A percentile compares a stretch with the other conserved stretches of the same genome.
Conservation (phyloP, 1,140 invertebrate genomes). For the Diploscapter pachys region DNA sequence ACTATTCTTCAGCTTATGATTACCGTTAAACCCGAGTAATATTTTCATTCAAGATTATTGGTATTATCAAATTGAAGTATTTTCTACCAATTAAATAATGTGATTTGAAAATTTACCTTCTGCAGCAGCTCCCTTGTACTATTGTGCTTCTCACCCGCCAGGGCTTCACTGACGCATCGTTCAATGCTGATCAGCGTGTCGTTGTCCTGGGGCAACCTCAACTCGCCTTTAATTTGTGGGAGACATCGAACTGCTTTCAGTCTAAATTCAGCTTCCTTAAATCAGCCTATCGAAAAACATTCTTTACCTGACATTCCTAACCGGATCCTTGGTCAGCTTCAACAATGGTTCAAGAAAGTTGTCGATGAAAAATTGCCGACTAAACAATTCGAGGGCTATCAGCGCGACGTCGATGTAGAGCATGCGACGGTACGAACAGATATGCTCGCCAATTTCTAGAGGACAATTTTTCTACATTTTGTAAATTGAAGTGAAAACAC, state of each 20-base stretch:
- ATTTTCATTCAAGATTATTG: background rate
- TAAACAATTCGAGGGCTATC: constrained; percentile 61
- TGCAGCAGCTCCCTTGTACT: constrained; percentile 47
- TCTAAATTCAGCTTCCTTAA: constrained; percentile 39
- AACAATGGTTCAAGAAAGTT: constrained; percentile 60
- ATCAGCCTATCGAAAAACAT: constrained; percentile 1
- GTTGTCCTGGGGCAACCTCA: constrained; percentile 61
- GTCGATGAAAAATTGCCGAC: constrained; percentile 62
- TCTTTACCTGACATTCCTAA: constrained; percentile 59
- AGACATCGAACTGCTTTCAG: constrained; percentile 61
- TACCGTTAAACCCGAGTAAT: background rate
- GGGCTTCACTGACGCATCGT: constrained; percentile 43
- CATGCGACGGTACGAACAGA: constrained; percentile 60
- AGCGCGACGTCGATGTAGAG: constrained; percentile 62
- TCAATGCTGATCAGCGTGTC: constrained; percentile 42
- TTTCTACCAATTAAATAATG: no score
- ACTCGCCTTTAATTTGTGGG: constrained; percentile 59
- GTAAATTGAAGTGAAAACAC: constrained; percentile 43
- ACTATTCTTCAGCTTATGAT: constrained; percentile 7
- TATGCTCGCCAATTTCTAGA: constrained; percentile 61
- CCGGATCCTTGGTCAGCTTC: constrained; percentile 59
- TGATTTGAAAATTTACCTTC: constrained; percentile 29
- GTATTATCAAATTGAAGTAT: constrained; percentile 1
- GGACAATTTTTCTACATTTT: constrained; percentile 32
- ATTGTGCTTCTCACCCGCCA: constrained; percentile 38